Evolutionary conservation across 2,113 vertebrate genomes (phyloP).

Genomic region (Progne subis): DNA sequence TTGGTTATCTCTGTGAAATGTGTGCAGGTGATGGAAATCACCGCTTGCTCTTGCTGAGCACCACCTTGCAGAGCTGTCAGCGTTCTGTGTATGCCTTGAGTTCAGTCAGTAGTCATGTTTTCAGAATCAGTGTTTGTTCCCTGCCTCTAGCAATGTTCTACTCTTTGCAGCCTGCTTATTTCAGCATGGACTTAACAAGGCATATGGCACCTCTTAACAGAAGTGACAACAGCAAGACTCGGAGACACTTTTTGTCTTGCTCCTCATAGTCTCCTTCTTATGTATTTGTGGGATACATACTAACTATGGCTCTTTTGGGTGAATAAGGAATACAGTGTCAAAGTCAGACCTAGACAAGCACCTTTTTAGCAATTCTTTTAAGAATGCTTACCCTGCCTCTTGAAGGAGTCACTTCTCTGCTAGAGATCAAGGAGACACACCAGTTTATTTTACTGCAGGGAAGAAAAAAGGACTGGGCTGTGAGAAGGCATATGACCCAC

Average conservation of each 20-base stretch:
- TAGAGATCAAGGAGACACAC: not conserved
- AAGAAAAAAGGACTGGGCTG: not conserved
- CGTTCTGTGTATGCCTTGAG: not conserved
- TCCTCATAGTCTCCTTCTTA: not conserved
- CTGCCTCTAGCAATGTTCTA: conserved; percentile 22
- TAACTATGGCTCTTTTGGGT: not conserved
- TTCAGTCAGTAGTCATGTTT: conserved; percentile 26
- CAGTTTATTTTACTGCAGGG: not conserved
- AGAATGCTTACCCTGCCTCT: not conserved
- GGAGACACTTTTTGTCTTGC: not conserved
- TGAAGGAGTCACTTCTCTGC: not conserved
- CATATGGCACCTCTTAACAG: not conserved
- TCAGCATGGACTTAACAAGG: not conserved
- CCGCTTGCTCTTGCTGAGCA: not conserved
- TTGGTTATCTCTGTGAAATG: conserved; percentile 14
- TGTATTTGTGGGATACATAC: not conserved
- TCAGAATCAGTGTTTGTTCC: conserved; percentile 25
- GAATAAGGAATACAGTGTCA: not conserved
- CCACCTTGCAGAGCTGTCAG: conserved; percentile 23
- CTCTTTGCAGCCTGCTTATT: conserved; percentile 34
- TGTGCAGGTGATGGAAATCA: conserved; percentile 27
- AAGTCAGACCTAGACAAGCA: not conserved
- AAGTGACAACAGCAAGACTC: not conserved
- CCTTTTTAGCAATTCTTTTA: not conserved
- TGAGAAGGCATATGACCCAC: not conserved